A percentile compares a stretch with the other conserved stretches of the same genome.
These are phyloP conservation scores for Henricia sp. DNA, from an alignment of 53 echinoderm and acorn worm species.

Conservation along the genomic window DNA sequence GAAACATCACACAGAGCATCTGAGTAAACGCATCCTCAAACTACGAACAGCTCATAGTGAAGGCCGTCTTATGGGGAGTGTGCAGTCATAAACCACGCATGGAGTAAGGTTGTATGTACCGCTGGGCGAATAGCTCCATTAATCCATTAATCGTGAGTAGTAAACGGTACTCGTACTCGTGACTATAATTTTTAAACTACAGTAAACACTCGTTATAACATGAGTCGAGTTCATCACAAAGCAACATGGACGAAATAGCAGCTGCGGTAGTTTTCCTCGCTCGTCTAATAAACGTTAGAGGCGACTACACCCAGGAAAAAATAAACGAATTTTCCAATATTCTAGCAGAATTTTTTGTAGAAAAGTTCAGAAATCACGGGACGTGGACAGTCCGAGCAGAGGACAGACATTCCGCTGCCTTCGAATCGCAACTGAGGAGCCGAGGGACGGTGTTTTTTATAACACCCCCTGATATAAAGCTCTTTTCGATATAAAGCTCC, in stretches of 20 bases:
- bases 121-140: too few species aligned
- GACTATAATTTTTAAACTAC: too few species aligned
- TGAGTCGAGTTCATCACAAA: too few species aligned
- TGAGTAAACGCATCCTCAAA: slow-evolving; percentile 81
- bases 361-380: slow-evolving; percentile 92
- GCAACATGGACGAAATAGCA: slow-evolving; percentile 96
- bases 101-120: too few species aligned
- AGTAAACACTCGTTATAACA: too few species aligned
- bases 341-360: slow-evolving; percentile 73
- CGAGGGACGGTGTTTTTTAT: slow-evolving; percentile 77
- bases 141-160: too few species aligned
- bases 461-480: too few species aligned
- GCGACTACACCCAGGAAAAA: slow-evolving; percentile 74
- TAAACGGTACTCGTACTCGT: too few species aligned
- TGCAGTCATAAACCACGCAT: neutral
- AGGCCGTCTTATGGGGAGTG: slow-evolving; percentile 60
- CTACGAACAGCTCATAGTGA: slow-evolving; percentile 63
- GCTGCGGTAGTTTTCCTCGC: slow-evolving; percentile 97
- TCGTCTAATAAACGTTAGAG: slow-evolving; percentile 70
- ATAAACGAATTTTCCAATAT: slow-evolving; percentile 80
- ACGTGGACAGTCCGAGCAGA: slow-evolving; percentile 85
- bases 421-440: slow-evolving; percentile 74
- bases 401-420: slow-evolving; percentile 94
- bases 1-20: slow-evolving; percentile 81
- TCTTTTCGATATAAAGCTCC: too few species aligned